These are phyloP conservation scores for Papilio elwesi DNA, from an alignment of 2,888 invertebrate species.

Conservation along the genomic window DNA sequence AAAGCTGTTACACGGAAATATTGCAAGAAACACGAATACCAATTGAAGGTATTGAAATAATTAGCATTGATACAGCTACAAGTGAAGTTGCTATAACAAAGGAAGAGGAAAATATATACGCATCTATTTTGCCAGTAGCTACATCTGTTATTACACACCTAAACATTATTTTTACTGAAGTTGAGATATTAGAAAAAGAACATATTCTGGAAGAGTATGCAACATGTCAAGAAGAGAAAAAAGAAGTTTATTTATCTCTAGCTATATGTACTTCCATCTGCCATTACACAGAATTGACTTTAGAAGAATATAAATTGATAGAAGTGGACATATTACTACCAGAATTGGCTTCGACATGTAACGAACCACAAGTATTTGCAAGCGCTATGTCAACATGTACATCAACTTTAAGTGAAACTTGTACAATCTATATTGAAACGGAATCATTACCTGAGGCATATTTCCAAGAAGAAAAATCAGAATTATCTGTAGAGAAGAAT, in stretches of 20 bases:
- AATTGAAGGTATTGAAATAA: background rate
- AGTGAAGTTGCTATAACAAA: background rate
- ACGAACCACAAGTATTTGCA: slow-evolving; percentile 22
- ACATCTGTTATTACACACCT: background rate
- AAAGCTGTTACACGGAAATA: background rate
- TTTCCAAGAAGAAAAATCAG: slow-evolving; percentile 1
- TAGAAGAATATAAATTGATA: slow-evolving; percentile 18
- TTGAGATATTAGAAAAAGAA: background rate
- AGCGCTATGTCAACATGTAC: background rate
- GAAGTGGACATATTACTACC: background rate
- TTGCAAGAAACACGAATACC: background rate
- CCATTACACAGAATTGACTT: background rate
- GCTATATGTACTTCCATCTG: background rate
- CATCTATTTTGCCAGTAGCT: background rate
- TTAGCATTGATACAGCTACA: background rate
- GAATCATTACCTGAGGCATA: background rate
- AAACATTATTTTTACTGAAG: background rate
- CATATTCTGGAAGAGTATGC: background rate
- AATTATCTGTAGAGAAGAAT: background rate
- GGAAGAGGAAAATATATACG: background rate
- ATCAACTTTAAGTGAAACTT: background rate
- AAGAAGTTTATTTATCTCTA: background rate
- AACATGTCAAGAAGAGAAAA: slow-evolving; percentile 4
- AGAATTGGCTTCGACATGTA: slow-evolving; percentile 3
- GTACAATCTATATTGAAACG: slow-evolving; percentile 5